phyloP scores from a whole-genome alignment of 1,140 invertebrate species.

The Colletes gigas region DNA sequence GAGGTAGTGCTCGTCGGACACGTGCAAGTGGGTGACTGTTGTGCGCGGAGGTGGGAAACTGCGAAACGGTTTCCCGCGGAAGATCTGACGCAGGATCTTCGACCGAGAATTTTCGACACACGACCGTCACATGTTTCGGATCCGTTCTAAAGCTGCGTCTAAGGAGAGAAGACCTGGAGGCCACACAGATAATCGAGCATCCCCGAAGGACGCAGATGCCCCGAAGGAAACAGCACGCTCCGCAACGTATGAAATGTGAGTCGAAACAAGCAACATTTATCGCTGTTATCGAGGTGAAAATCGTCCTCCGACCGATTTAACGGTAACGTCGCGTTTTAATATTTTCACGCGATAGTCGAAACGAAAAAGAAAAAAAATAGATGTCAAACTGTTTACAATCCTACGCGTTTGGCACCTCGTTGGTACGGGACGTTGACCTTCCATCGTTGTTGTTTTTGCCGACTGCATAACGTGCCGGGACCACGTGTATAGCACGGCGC shows the following conservation, averaged over 20 bases:
- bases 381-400: not conserved
- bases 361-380: not conserved
- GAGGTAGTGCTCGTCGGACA: conserved; percentile 54
- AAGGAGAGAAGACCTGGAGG: conserved; percentile 69
- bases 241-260: conserved; percentile 81
- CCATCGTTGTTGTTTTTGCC: conserved; percentile 34
- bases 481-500: conserved; percentile 28
- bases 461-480: conserved; percentile 11
- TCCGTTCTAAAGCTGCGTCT: conserved; percentile 38
- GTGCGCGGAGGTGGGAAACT: conserved; percentile 33
- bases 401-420: not conserved
- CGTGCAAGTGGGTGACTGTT: conserved; percentile 53
- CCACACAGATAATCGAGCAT: conserved; percentile 62
- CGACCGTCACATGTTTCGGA: conserved; percentile 47
- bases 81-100: conserved; percentile 36
- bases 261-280: conserved; percentile 18
- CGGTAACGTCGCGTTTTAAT: not conserved
- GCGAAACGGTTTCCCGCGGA: conserved; percentile 24
- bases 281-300: not conserved
- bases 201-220: conserved; percentile 78
- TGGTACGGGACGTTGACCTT: conserved; percentile 11
- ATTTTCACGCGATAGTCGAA: not conserved
- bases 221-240: conserved; percentile 80
- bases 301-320: no score
- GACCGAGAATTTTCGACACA: conserved; percentile 3